Evolutionary conservation across 2,888 invertebrate species (phyloP).

Genomic region (Limnephilus marmoratus): DNA sequence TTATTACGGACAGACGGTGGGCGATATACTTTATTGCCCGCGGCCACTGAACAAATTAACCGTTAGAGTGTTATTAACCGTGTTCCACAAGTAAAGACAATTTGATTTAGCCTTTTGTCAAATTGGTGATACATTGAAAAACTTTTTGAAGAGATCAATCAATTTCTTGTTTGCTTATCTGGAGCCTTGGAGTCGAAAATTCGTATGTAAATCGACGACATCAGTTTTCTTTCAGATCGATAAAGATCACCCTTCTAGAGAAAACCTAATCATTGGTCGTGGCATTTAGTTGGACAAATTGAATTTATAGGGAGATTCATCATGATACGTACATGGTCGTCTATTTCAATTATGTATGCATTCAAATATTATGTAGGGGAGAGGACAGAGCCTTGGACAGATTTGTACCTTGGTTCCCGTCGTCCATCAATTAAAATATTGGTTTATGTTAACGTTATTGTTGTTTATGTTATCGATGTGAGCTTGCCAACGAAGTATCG

Average conservation of each 20-base stretch:
- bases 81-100: not conserved
- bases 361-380: not conserved
- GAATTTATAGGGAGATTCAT: not conserved
- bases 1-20: conserved; percentile 8
- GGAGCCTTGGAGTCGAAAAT: not conserved
- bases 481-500: too few relatives aligned
- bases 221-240: not conserved
- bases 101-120: not conserved
- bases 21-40: not conserved
- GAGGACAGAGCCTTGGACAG: too few relatives aligned
- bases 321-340: not conserved
- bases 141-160: not conserved
- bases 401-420: too few relatives aligned
- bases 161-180: not conserved
- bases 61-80: too few relatives aligned
- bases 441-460: too few relatives aligned
- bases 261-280: not conserved
- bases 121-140: not conserved
- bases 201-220: not conserved
- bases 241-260: not conserved
- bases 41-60: not conserved
- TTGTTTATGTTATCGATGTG: too few relatives aligned
- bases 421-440: too few relatives aligned
- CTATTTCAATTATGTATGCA: not conserved
- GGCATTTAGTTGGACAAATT: not conserved